Evolutionary conservation across 1,140 invertebrate species (phyloP).

Genomic region (Metaphire vulgaris): DNA sequence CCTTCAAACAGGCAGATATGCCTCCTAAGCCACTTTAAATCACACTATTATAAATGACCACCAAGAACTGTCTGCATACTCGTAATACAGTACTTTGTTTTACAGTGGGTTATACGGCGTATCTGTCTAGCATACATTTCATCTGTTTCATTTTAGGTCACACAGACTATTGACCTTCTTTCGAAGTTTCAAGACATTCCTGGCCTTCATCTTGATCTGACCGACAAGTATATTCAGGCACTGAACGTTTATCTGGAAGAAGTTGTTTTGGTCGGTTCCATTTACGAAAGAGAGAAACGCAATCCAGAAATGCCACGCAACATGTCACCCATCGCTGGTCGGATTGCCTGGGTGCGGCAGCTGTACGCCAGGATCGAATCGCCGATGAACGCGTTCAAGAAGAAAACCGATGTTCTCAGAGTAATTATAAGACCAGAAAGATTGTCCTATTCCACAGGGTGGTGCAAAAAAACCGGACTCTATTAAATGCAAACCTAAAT

Average conservation of each 20-base stretch:
- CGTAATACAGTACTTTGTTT: too few relatives aligned
- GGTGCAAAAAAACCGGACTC: too few relatives aligned
- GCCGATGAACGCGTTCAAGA: slow-evolving; percentile 58
- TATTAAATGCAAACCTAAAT: too few relatives aligned
- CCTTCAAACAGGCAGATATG: too few relatives aligned
- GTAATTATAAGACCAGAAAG: too few relatives aligned
- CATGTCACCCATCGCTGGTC: slow-evolving; percentile 52
- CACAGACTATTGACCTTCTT: slow-evolving; percentile 49
- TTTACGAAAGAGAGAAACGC: slow-evolving; percentile 53
- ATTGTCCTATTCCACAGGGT: too few relatives aligned
- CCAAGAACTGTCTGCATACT: too few relatives aligned
- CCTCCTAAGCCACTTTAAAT: too few relatives aligned
- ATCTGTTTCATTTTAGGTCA: too few relatives aligned
- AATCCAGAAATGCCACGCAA: slow-evolving; percentile 51
- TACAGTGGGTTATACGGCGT: too few relatives aligned
- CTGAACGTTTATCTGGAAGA: slow-evolving; percentile 75
- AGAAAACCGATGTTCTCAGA: slow-evolving; percentile 49
- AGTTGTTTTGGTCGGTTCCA: slow-evolving; percentile 71
- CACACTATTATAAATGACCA: too few relatives aligned
- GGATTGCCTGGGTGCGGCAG: slow-evolving; percentile 54
- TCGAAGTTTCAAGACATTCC: slow-evolving; percentile 50
- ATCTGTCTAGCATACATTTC: too few relatives aligned
- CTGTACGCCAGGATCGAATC: slow-evolving; percentile 54
- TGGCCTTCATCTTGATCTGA: slow-evolving; percentile 47
- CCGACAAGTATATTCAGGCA: slow-evolving; percentile 75